These are phyloP conservation scores for Australoheros facetus DNA, from an alignment of 2,797 vertebrate genomes.

Conservation along the genomic window DNA sequence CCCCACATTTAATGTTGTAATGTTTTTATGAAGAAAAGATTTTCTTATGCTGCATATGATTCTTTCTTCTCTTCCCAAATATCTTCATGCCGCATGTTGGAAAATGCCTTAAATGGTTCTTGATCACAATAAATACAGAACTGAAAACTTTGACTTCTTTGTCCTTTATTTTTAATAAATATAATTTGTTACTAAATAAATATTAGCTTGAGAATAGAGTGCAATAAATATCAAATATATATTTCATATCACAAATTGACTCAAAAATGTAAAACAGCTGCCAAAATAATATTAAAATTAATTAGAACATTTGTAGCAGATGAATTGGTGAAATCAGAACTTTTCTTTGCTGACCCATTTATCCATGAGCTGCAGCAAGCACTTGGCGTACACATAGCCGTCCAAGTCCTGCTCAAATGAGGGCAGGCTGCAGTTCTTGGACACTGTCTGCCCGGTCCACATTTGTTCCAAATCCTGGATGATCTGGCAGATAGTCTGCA, in stretches of 20 bases:
- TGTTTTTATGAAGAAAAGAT: conserved; percentile 48
- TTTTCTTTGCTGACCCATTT: neutral
- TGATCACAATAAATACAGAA: conserved; percentile 30
- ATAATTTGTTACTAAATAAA: conserved; percentile 2
- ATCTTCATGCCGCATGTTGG: conserved; percentile 13
- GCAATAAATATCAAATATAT: neutral
- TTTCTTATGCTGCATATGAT: conserved; percentile 50
- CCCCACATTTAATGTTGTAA: conserved; percentile 25
- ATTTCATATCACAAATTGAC: no score
- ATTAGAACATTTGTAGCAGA: neutral
- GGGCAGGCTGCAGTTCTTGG: neutral
- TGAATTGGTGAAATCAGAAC: neutral
- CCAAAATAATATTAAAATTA: neutral
- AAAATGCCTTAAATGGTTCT: conserved; percentile 34
- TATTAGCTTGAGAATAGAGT: conserved; percentile 7
- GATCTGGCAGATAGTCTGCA: rapidly evolving
- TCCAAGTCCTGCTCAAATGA: rapidly evolving
- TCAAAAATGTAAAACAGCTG: neutral
- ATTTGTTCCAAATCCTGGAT: rapidly evolving
- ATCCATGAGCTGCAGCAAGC: conserved; percentile 39
- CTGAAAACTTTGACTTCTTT: neutral
- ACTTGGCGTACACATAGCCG: neutral
- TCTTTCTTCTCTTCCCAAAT: conserved; percentile 15
- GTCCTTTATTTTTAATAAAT: conserved; percentile 1
- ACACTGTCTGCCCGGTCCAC: rapidly evolving